A percentile compares a stretch with the other conserved stretches of the same genome.
These are phyloP conservation scores for Danio albolineatus DNA, from an alignment of 2,797 vertebrate genomes.

Conservation along the genomic window DNA sequence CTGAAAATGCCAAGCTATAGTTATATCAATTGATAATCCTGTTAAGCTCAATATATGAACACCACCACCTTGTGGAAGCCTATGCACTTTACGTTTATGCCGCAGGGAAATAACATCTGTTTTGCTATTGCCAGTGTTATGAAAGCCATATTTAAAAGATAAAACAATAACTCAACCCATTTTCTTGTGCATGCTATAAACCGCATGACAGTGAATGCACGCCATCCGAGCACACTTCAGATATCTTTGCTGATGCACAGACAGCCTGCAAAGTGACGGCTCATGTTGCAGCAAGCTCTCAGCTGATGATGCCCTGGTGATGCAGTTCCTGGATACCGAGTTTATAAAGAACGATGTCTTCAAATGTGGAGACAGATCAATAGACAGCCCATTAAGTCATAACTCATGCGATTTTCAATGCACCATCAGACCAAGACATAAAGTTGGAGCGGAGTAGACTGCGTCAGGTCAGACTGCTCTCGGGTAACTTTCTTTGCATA, in stretches of 20 bases:
- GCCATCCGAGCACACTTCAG: constrained; percentile 2
- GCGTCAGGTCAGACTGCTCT: constrained; percentile 63
- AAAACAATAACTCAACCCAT: background rate
- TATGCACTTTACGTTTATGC: constrained; percentile 12
- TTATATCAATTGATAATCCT: background rate
- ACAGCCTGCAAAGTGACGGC: constrained; percentile 26
- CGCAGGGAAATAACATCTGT: background rate
- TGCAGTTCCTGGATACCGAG: constrained; percentile 69
- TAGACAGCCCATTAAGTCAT: constrained; percentile 77
- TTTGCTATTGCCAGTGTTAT: background rate
- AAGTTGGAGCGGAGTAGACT: constrained; percentile 60
- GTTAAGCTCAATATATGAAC: constrained; percentile 68
- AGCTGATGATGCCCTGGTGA: constrained; percentile 70
- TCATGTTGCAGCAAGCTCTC: constrained; percentile 53
- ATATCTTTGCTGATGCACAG: constrained; percentile 19
- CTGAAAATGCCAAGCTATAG: background rate
- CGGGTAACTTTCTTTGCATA: constrained; percentile 63
- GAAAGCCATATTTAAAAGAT: constrained; percentile 5
- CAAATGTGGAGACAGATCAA: constrained; percentile 76
- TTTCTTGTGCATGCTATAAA: background rate
- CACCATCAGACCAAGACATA: constrained; percentile 67
- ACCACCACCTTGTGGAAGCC: constrained; percentile 82
- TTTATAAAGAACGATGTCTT: constrained; percentile 73
- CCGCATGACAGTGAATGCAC: background rate
- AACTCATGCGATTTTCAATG: constrained; percentile 67